Conservation (phyloP, 2,888 invertebrate genomes). For the Bugulina stolonifera region DNA sequence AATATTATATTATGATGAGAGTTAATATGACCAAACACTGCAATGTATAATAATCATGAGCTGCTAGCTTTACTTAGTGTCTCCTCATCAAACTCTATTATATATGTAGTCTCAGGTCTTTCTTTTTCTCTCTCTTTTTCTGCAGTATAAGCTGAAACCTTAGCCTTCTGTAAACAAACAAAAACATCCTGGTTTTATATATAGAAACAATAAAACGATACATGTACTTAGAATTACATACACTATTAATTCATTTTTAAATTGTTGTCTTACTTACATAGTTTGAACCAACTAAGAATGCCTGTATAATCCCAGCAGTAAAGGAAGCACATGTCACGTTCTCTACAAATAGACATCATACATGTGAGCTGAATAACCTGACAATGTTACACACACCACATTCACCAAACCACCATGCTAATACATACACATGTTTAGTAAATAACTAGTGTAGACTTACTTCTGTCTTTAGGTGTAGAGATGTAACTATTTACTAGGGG, state of each 20-base stretch:
- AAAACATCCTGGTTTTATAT: neutral
- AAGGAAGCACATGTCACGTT: conserved; percentile 97
- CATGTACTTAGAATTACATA: neutral
- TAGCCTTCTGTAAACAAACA: conserved; percentile 73
- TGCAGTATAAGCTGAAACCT: conserved; percentile 98
- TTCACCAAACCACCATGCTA: too few species aligned
- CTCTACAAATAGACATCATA: too few species aligned
- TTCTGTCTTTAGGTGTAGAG: conserved; percentile 95
- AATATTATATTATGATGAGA: too few species aligned
- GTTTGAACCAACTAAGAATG: conserved; percentile 84
- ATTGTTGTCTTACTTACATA: conserved; percentile 74
- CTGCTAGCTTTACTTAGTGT: conserved; percentile 10
- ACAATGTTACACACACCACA: too few species aligned
- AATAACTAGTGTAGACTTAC: conserved; percentile 36
- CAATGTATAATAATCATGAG: too few species aligned
- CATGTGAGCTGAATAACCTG: too few species aligned
- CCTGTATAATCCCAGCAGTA: conserved; percentile 94
- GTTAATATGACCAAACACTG: too few species aligned
- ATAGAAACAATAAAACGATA: conserved; percentile 3
- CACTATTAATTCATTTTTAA: neutral
- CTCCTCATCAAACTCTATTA: conserved; percentile 90
- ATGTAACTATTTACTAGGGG: conserved; percentile 93
- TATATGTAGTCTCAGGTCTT: conserved; percentile 89
- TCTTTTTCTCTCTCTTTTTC: neutral
- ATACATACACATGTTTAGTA: neutral